Base-by-base conservation (phyloP, 1,140 invertebrate genomes). In the Microplitis demolitor region DNA sequence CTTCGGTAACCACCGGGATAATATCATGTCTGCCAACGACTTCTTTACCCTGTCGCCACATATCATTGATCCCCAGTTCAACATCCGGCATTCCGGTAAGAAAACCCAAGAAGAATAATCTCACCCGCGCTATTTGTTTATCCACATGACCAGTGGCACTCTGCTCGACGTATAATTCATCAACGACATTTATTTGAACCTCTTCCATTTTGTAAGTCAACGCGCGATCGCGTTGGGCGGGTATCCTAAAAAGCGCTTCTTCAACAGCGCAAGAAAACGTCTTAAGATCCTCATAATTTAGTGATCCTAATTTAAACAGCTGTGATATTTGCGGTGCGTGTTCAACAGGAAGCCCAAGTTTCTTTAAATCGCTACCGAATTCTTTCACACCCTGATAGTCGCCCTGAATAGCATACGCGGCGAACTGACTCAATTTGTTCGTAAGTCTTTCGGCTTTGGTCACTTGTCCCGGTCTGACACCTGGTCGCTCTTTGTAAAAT, bases 11-110 rank as follows among this genome's bases (percentile, higher is more conserved):
- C 37, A 99, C 97, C 6, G 98, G 98, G 80, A 99, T 98, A 81
- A 99, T 99, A 86, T 99, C 98, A 85, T 99, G 97, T 14, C 98
- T 89, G 0, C 98, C 97, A 0, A 99, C 98, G 13, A 99, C 97
- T 90, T 99, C 98, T 88, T 97, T 97, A 6, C 98, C 98, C 88
- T 99, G 96, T 6, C 98, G 89, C 83, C 94, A 91, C 88, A 98
- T 92, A 84, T 99, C 98, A 85, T 99, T 99, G 11, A 99, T 91
- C 9, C 98, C 98, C 72, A 99, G 87, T 86, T 99, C 98, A 64
- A 99, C 93, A 80, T 96, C 93, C 3, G 97, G 97, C 94, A 97
- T 97, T 68, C 96, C 94, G 94, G 93, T 91, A 6, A 95, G 87
- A 85, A 99, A 99, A 54, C 96, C 96, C 50, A 99, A 88, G 85